These are phyloP conservation scores for Axinella damicornis DNA, from an alignment of 37 sponge, comb jelly and placozoan species.

Conservation along the genomic window DNA sequence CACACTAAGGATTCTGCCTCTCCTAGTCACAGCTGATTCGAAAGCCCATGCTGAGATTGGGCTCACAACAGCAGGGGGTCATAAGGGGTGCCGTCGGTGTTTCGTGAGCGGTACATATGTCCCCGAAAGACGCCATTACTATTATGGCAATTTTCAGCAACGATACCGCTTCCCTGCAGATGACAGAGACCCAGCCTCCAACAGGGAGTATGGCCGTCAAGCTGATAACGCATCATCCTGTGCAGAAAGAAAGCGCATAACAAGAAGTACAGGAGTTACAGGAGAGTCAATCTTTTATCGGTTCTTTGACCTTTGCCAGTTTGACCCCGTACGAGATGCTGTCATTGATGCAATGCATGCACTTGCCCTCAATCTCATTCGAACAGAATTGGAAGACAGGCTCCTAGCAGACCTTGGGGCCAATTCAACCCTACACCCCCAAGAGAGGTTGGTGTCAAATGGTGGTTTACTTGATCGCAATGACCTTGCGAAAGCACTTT, in stretches of 20 bases:
- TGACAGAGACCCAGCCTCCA: background rate
- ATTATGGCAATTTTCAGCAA: slow-evolving; percentile 13
- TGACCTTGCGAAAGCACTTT: background rate
- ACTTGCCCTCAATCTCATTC: background rate
- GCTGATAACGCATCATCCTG: slow-evolving; percentile 22
- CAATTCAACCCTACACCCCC: background rate
- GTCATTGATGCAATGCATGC: slow-evolving; percentile 14
- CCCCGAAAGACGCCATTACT: slow-evolving; percentile 21
- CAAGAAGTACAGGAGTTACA: slow-evolving; percentile 3
- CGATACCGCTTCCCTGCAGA: background rate
- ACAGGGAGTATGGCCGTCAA: background rate
- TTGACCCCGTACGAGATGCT: background rate
- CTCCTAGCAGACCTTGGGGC: background rate
- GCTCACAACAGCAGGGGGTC: slow-evolving; percentile 15
- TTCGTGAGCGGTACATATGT: slow-evolving; percentile 6
- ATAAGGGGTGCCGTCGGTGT: slow-evolving; percentile 18
- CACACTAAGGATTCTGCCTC: background rate
- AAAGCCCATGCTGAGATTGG: slow-evolving; percentile 41
- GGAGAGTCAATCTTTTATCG: slow-evolving; percentile 5
- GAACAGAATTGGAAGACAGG: background rate
- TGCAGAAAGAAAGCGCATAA: background rate
- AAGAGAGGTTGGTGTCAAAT: background rate
- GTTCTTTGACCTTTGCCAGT: background rate
- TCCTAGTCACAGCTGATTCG: slow-evolving; percentile 23
- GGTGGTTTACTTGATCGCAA: background rate